Percentiles rank a stretch among this genome's conserved stretches.
Evolutionary conservation across 53 echinoderm and acorn worm genomes (phyloP).

Genomic region (Hippasteria phrygiana): DNA sequence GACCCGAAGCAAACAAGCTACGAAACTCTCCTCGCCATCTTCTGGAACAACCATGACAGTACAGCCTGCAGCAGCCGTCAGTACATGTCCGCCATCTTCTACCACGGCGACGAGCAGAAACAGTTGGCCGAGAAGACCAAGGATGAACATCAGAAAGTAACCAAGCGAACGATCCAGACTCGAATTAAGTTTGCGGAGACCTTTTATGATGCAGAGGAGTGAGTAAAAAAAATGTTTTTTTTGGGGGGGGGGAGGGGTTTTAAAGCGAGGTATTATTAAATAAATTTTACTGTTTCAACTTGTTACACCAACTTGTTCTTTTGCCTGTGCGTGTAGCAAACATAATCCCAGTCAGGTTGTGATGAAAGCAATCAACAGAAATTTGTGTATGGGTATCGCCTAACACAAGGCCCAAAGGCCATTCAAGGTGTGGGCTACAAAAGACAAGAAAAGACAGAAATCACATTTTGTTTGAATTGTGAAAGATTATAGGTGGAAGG

Average conservation of each 20-base stretch:
- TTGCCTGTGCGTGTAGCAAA: no score
- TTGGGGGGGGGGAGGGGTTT: background rate
- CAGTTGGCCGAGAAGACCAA: constrained; percentile 80
- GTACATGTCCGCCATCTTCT: constrained; percentile 99
- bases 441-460: no score
- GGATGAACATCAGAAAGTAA: constrained; percentile 89
- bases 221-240: constrained; percentile 49
- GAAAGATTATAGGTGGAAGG: no score
- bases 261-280: no score
- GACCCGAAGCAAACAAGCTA: constrained; percentile 84
- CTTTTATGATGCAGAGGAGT: constrained; percentile 99
- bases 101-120: constrained; percentile 86
- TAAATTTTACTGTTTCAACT: no score
- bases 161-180: constrained; percentile 84
- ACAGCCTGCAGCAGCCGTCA: constrained; percentile 83
- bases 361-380: no score
- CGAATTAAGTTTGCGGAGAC: constrained; percentile 81
- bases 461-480: no score
- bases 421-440: no score
- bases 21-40: constrained; percentile 79
- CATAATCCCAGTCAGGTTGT: no score
- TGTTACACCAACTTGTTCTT: no score
- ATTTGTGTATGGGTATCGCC: no score
- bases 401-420: no score
- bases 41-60: constrained; percentile 98